Conservation (phyloP, 2,797 vertebrate species). For the Falco concolor region DNA sequence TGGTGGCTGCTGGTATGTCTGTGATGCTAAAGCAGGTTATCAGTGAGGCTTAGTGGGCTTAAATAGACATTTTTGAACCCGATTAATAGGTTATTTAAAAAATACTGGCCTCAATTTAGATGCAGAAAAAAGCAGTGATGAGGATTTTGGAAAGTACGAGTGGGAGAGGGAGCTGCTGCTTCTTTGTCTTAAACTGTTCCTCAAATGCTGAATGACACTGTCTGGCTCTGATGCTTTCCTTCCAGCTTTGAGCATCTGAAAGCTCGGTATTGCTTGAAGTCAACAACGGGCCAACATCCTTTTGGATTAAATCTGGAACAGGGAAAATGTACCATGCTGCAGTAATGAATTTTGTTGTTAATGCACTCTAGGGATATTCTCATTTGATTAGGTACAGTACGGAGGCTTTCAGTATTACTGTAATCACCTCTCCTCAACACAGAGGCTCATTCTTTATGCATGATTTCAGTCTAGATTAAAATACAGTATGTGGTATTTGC, state of each 20-base stretch:
- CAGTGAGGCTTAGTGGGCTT: background rate
- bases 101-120: background rate
- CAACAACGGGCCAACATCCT: background rate
- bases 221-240: background rate
- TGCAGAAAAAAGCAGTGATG: background rate
- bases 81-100: background rate
- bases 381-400: background rate
- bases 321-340: background rate
- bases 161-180: background rate
- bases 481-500: background rate
- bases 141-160: background rate
- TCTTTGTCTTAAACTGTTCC: background rate
- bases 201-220: accelerated
- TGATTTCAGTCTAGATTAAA: background rate
- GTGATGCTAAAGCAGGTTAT: background rate
- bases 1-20: background rate
- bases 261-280: background rate
- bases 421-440: background rate
- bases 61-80: background rate
- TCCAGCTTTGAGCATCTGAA: background rate
- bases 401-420: background rate
- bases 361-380: background rate
- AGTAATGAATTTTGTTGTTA: constrained; percentile 1
- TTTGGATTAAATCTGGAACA: background rate
- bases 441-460: background rate